Evolutionary conservation across 2,113 vertebrate species (phyloP), one percentile per base, ranked within the genome.

Genomic region (Barbus barbus): DNA sequence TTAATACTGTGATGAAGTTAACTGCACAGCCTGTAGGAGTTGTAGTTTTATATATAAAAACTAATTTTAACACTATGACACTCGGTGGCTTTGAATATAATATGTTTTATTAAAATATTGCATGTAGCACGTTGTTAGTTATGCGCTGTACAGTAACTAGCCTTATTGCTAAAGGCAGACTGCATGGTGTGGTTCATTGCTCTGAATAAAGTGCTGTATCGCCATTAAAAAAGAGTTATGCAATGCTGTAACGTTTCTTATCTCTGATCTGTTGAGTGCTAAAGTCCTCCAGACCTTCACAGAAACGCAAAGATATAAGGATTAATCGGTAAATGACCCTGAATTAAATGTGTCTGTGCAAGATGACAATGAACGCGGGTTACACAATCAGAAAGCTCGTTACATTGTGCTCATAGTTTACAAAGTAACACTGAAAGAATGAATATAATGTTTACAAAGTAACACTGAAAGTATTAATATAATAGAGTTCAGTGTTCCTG

Each of bases 271-370:
- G 33, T 60, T 60, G 33, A 61, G n/a, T 60, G 76, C 72, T 26
- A 48, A 48, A 48, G 72, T 38, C 53, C 75, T 38, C 58, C 33
- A 76, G 48, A 56, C 51, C 18, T 33, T 38, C n/a, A 26, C 33
- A 48, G 38, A 67, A 65, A 48, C 16, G 26, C 41, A 65, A 14
- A 65, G 18, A 16, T 58, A 12, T 58, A 1, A 9, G 22, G 7
- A 5, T n/a, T 61, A 31, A 31, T 65, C 78, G 31, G 78, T 8
- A 31, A 48, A 80, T 48, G 60, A 48, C 26, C 24, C 26, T 67
- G 18, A 65, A 48, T 33, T 33, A 48, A 28, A 26, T 26, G 60
- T 80, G 58, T 48, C 38, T 80, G 78, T 78, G 33, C 33, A n/a
- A 13, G 36, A 41, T 5, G 33, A 60, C 14, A 58, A 13, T 16